phyloP scores from a whole-genome alignment of 2,797 vertebrate genomes.

The Florisuga fusca region DNA sequence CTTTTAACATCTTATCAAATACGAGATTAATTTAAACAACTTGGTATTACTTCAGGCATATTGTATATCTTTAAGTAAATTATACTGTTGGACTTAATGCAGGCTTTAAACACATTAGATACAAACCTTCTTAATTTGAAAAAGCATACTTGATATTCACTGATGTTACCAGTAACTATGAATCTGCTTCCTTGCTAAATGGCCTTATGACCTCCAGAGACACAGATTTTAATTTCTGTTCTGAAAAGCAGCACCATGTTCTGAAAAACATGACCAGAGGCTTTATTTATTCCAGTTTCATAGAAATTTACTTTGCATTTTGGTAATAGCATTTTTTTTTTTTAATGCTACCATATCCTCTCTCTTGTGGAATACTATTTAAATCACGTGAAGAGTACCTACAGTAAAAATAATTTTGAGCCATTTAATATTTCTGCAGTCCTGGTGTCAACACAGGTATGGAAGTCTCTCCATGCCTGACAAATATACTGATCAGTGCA shows the following conservation, averaged over 20 bases:
- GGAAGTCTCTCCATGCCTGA: background rate
- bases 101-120: background rate
- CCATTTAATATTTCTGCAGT: background rate
- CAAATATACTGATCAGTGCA: background rate
- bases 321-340: background rate
- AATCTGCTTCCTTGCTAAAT: background rate
- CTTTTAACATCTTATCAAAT: background rate
- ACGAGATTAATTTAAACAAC: background rate
- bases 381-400: background rate
- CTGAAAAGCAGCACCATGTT: background rate
- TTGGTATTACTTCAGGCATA: background rate
- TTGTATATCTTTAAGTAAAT: slow-evolving; percentile 1
- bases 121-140: background rate
- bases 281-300: background rate
- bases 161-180: background rate
- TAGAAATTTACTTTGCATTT: background rate
- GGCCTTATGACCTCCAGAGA: background rate
- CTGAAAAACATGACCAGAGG: background rate
- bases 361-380: background rate
- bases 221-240: background rate
- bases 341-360: background rate
- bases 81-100: background rate
- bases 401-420: background rate
- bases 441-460: background rate
- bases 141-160: background rate